These are phyloP conservation scores for Rhagonycha fulva DNA, from an alignment of 2,888 invertebrate genomes.

Conservation along the genomic window DNA sequence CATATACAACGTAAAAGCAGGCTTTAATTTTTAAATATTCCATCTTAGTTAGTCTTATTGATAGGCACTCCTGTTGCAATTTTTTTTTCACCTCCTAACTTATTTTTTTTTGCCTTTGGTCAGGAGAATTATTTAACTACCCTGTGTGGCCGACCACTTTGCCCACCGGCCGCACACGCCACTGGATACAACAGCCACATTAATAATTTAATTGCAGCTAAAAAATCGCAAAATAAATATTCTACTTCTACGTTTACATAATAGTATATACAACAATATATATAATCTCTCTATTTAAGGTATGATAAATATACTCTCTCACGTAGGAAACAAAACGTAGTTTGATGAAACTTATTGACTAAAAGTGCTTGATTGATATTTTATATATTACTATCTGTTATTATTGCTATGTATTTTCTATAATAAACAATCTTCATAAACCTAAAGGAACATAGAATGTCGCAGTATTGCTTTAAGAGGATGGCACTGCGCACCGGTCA, in stretches of 20 bases:
- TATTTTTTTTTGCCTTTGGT: constrained; percentile 1
- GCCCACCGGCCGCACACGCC: constrained; percentile 29
- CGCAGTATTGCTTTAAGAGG: constrained; percentile 45
- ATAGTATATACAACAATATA: constrained; percentile 48
- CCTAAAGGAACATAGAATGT: constrained; percentile 49
- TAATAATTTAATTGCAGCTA: background rate
- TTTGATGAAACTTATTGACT: constrained; percentile 63
- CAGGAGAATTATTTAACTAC: constrained; percentile 15
- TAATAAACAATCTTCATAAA: constrained; percentile 48
- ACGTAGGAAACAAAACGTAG: constrained; percentile 67
- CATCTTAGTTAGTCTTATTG: constrained; percentile 39
- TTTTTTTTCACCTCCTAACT: constrained; percentile 9
- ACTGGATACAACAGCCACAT: constrained; percentile 20
- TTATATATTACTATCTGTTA: constrained; percentile 38
- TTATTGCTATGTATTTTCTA: constrained; percentile 54
- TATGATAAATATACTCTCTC: constrained; percentile 66
- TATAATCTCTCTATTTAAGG: constrained; percentile 56
- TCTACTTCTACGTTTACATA: constrained; percentile 38
- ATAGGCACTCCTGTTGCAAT: constrained; percentile 46
- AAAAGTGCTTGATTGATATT: constrained; percentile 32
- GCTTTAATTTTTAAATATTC: constrained; percentile 25
- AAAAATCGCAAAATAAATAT: constrained; percentile 21
- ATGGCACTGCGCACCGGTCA: constrained; percentile 45
- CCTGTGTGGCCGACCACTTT: constrained; percentile 36
- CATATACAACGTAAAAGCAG: constrained; percentile 30